Percentiles rank a stretch among this genome's conserved stretches.
These are phyloP conservation scores for Drosophila littoralis DNA, from an alignment of 1,140 invertebrate species.

Conservation along the genomic window DNA sequence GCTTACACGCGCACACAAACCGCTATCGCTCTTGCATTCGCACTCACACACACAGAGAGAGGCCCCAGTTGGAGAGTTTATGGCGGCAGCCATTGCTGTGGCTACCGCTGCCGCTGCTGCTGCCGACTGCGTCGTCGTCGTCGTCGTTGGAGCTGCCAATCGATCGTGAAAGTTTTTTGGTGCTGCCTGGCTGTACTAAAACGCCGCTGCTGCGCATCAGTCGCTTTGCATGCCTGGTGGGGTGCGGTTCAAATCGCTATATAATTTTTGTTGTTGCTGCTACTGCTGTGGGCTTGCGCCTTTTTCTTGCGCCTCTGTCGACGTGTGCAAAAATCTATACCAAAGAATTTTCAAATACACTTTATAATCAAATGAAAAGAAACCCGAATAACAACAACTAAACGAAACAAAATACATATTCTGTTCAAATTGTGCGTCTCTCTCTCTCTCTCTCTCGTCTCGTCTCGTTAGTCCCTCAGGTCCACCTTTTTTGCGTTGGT, in stretches of 20 bases:
- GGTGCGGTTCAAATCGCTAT: constrained; percentile 66
- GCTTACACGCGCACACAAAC: constrained; percentile 10
- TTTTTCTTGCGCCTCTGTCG: constrained; percentile 33
- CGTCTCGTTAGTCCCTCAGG: neutral
- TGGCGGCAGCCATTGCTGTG: constrained; percentile 49
- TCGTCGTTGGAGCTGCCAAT: constrained; percentile 32
- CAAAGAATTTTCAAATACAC: constrained; percentile 18
- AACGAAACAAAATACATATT: constrained; percentile 31
- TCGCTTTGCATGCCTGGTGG: constrained; percentile 74
- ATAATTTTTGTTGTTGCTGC: constrained; percentile 11
- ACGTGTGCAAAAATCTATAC: constrained; percentile 48
- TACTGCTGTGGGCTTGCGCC: constrained; percentile 7
- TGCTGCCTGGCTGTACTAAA: constrained; percentile 61
- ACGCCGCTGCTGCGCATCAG: constrained; percentile 57
- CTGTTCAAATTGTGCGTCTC: constrained; percentile 42
- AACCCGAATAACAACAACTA: constrained; percentile 10
- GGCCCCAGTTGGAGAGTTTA: constrained; percentile 21
- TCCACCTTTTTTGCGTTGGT: constrained; percentile 18
- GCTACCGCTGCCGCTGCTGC: constrained; percentile 6
- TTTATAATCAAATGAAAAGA: constrained; percentile 16
- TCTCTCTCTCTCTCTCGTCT: neutral
- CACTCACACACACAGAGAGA: constrained; percentile 15
- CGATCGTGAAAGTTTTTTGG: constrained; percentile 73
- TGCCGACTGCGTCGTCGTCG: constrained; percentile 11
- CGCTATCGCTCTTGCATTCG: constrained; percentile 12